Evolutionary conservation across 2,113 vertebrate genomes (phyloP).

Genomic region (Psophia crepitans): DNA sequence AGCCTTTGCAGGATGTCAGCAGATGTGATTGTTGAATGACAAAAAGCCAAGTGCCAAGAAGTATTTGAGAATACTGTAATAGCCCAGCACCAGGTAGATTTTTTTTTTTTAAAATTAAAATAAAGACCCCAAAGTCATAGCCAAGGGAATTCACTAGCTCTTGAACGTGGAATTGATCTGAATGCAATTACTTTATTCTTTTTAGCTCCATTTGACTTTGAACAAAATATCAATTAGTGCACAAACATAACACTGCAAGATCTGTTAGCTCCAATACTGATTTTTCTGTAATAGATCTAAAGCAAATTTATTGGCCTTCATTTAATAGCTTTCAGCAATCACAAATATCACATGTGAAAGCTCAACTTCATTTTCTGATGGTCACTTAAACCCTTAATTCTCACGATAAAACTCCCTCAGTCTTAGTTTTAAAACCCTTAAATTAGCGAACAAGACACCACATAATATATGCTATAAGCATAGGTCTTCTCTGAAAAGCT

Average conservation of each 20-base stretch:
- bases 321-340: background rate
- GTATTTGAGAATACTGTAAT: background rate
- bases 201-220: conserved; percentile 16
- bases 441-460: conserved; percentile 72
- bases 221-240: conserved; percentile 30
- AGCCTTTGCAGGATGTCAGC: background rate
- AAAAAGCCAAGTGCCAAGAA: background rate
- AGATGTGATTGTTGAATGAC: background rate
- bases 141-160: background rate
- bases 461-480: conserved; percentile 62
- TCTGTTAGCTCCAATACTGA: background rate
- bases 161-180: background rate
- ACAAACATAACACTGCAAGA: background rate
- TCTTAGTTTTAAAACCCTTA: conserved; percentile 36
- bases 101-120: background rate
- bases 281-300: background rate
- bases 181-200: conserved; percentile 31
- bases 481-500: conserved; percentile 71
- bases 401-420: conserved; percentile 32
- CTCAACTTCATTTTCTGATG: conserved; percentile 23
- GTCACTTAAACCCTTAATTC: conserved; percentile 69
- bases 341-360: background rate
- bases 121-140: background rate
- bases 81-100: background rate
- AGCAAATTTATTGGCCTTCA: background rate